Evolutionary conservation across 1,140 invertebrate species (phyloP).

Genomic region (Gryon sp.): DNA sequence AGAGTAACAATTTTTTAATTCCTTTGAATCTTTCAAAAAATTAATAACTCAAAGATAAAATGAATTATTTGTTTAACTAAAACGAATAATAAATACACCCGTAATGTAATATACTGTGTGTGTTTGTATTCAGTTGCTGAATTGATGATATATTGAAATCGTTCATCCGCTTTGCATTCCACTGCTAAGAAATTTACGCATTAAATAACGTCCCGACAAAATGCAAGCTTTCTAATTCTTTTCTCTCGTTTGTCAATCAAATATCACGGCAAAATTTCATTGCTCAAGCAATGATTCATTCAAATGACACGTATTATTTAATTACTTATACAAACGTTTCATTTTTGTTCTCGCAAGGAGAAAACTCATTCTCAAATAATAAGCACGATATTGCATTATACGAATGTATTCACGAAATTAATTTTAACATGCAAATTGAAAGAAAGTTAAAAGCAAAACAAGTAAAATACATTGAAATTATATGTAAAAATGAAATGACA

Average conservation of each 20-base stretch:
- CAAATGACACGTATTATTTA: conserved; percentile 29
- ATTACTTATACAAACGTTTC: conserved; percentile 43
- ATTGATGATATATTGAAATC: background rate
- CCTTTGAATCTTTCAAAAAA: background rate
- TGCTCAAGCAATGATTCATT: conserved; percentile 20
- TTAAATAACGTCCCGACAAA: conserved; percentile 16
- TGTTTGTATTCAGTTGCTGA: too few relatives aligned
- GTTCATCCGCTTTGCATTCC: conserved; percentile 14
- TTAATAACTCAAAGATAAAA: too few relatives aligned
- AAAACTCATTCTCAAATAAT: conserved; percentile 2
- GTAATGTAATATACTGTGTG: too few relatives aligned
- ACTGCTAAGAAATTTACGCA: conserved; percentile 33
- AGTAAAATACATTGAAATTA: too few relatives aligned
- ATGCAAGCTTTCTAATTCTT: conserved; percentile 54
- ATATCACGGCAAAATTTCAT: conserved; percentile 28
- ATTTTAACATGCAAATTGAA: too few relatives aligned
- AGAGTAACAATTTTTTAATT: too few relatives aligned
- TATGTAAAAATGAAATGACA: too few relatives aligned
- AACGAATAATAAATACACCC: too few relatives aligned
- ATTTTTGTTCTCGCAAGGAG: conserved; percentile 7
- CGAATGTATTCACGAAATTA: too few relatives aligned
- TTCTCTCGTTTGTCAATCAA: conserved; percentile 50
- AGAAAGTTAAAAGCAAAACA: too few relatives aligned
- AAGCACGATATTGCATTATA: background rate
- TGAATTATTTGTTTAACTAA: background rate